These are phyloP conservation scores for Trissoscelio sp. DNA, from an alignment of 2,888 invertebrate species.

Conservation along the genomic window DNA sequence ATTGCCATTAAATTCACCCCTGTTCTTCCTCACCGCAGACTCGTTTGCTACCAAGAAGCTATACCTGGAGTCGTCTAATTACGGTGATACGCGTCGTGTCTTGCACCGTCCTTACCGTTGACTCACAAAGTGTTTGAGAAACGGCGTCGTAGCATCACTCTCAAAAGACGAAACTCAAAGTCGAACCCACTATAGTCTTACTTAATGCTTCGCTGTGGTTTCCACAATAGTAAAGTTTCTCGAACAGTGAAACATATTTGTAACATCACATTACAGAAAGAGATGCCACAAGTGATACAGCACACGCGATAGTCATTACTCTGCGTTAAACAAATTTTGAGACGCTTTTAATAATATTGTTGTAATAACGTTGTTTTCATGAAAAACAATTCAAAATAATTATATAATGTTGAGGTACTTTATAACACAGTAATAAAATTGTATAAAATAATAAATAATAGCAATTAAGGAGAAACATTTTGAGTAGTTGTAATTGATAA, in stretches of 20 bases:
- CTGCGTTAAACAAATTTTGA: neutral
- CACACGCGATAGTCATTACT: neutral
- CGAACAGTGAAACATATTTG: slow-evolving; percentile 32
- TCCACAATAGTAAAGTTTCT: slow-evolving; percentile 54
- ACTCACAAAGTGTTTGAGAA: slow-evolving; percentile 67
- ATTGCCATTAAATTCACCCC: slow-evolving; percentile 70
- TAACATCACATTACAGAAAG: slow-evolving; percentile 8
- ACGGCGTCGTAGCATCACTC: slow-evolving; percentile 60
- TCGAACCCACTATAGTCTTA: slow-evolving; percentile 44
- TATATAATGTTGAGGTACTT: no score
- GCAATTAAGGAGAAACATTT: no score
- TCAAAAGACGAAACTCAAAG: slow-evolving; percentile 51
- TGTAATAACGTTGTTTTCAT: no score
- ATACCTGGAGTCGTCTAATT: slow-evolving; percentile 72
- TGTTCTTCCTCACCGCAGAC: slow-evolving; percentile 66
- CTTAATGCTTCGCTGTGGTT: slow-evolving; percentile 55
- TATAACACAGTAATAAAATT: no score
- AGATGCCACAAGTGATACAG: neutral
- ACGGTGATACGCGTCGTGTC: slow-evolving; percentile 70
- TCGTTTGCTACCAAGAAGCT: slow-evolving; percentile 66
- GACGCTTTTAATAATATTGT: no score
- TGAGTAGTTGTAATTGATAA: no score
- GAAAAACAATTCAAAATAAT: no score
- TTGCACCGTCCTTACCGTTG: slow-evolving; percentile 64
- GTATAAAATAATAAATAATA: no score